Base-by-base conservation (phyloP, 2,888 invertebrate species). In the Sphinx pinastri region DNA sequence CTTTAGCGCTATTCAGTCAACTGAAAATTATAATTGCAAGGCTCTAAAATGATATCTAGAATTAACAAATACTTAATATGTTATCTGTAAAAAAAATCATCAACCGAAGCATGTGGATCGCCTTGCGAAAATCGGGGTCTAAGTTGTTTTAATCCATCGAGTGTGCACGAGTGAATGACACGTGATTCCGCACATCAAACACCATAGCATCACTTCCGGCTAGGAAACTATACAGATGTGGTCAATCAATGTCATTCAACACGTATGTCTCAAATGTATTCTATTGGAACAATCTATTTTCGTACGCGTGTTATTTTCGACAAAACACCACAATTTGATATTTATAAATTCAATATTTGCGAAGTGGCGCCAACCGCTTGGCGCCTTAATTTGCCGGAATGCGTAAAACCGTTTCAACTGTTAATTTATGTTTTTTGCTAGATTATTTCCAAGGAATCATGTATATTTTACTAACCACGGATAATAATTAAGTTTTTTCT, bases 331-430 rank as follows among this genome's bases (percentile, higher is more conserved):
- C 63, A 47, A 63, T 49, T 63, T 63, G 63, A 63, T 63, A 63
- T 63, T 63, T 63, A 63, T 63, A 63, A 63, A 63, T 63, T 63
- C 63, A 63, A 49, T 63, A 63, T 63, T 63, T 63, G 63, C 49
- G 49, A 63, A 19, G 19, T 49, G 63, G 63, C 63, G 63, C 63
- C 63, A 63, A 63, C 8, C 49, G 47, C 19, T 25, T 63, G 63
- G 63, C 63, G 49, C 63, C 63, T 63, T 63, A 49, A 63, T 49
- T 63, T 47, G 63, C 7, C 19, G 63, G 63, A 63, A 63, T 63
- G 63, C 63, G 63, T 63, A 49, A 49, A 63, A 63, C 63, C 63
- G 63, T 63, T 63, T 60, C 49, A 49, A 63, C 63, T 63, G 60
- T 49, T 25, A 19, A 25, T 31, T 12, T 25, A 57, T 57, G 7